Percentiles rank a stretch among this genome's conserved stretches.
Evolutionary conservation across 2,797 vertebrate species (phyloP).

Genomic region (Champsocephalus gunnari): DNA sequence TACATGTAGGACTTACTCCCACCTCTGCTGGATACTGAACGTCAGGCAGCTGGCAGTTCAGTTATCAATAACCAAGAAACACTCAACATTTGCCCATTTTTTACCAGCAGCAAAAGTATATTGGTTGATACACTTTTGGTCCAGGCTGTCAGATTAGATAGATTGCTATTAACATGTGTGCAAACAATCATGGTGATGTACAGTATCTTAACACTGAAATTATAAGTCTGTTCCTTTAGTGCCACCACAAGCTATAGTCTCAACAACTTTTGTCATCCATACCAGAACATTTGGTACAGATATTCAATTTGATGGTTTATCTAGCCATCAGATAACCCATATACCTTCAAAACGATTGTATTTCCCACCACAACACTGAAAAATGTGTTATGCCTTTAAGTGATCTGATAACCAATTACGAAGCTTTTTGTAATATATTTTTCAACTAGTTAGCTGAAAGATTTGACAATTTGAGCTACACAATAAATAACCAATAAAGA

Average conservation of each 20-base stretch:
- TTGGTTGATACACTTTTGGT: neutral
- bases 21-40: neutral
- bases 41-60: conserved; percentile 11
- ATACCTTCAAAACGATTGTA: no score
- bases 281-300: neutral
- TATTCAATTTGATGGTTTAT: neutral
- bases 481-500: neutral
- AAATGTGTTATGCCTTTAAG: neutral
- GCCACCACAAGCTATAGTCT: neutral
- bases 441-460: neutral
- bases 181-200: neutral
- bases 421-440: neutral
- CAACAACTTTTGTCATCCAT: neutral
- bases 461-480: neutral
- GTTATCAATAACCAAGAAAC: neutral
- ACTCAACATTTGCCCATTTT: neutral
- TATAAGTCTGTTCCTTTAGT: neutral
- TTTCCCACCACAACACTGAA: no score
- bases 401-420: neutral
- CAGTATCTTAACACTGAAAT: neutral
- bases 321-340: no score
- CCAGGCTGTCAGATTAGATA: neutral
- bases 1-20: no score
- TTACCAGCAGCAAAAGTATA: neutral
- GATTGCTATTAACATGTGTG: neutral